Base-by-base conservation (phyloP, 2,888 invertebrate species). In the Yponomeuta sedellus region DNA sequence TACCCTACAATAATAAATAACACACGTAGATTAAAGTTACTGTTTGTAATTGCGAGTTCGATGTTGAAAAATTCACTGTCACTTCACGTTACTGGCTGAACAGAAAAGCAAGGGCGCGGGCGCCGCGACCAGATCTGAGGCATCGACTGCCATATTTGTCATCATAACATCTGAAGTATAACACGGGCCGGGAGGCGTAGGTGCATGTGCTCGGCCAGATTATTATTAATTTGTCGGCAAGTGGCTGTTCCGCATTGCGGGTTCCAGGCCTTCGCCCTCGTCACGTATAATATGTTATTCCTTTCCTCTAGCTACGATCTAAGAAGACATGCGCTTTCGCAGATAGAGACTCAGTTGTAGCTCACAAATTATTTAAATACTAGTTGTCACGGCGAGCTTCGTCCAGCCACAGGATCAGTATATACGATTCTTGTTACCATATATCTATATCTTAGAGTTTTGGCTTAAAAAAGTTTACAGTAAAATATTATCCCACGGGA, bases 261-360 rank as follows among this genome's bases (percentile, higher is more conserved):
- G 34, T 8, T 34, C 34, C 34, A 34, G 44, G 61, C 22, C 22
- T 59, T 59, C 19, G 25, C 59, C 59, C 65, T 56, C 67, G 64
- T 68, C 73, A 71, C 75, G 73, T 72, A 66, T 44, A 67, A 61
- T 59, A 68, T 70, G 74, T 74, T 75, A 72, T 34, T 34, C 8
- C 34, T 6, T 34, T 4, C 34, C 8, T 34, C 34, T 34, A 34
- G 6, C 34, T 34, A 34, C 10, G 34, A 8, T 34, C 6, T 34
- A 8, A 34, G 34, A 34, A 34, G 8, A 8, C 10, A 34, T 8
- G 5, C 1, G 5, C 25, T 25, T 25, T 25, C 25, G 8, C 34
- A 34, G 34, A 1, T 34, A 34, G 34, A 34, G 34, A 1, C 5
- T 25, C 5, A 34, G 34, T 34, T 34, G 34, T 34, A 34, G 34